Evolutionary conservation across 2,113 vertebrate genomes (phyloP), one percentile per base, ranked within the genome.

Genomic region (Cynocephalus volans): DNA sequence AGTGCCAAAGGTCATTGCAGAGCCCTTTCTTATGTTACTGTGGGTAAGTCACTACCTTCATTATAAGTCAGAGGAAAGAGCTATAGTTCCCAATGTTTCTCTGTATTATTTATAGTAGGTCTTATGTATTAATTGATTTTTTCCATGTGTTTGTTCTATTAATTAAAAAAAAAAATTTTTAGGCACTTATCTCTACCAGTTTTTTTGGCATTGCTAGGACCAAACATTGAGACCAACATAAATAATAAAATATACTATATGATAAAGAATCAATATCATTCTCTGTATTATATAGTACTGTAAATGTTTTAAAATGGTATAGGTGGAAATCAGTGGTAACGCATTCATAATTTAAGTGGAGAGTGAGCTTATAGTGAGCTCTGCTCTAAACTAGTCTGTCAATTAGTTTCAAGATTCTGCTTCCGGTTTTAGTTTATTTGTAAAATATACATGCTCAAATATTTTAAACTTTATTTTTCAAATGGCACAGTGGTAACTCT

Each of bases 261-360:
- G 64, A 60, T 96, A 92, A 81, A 93, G 36, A 95, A 62, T 86
- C 56, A 8, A 31, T 80, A 36, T 75, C 8, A 75, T 8, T 69
- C 62, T 73, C 5, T 92, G 18, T 82, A 21, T 79, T 81, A n/a
- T 45, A 6, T 13, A 95, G 14, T 73, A 48, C 21, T 90, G 0
- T 36, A 81, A 90, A 81, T 88, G 11, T 62, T 95, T 93, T 73
- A 56, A 94, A 94, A 82, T 96, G 19, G 41, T 90, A 73, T 7
- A 70, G 33, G 5, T 94, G 12, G 88, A 95, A 94, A 86, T 41
- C 33, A 88, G 11, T 83, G 18, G 52, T 64, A 58, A 24, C 70
- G 33, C 45, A 64, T 92, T 93, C 21, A 72, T 93, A 94, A 92
- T 96, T 94, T 93, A 92, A 89, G 50, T 79, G 36, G 50, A 87